A percentile compares a stretch with the other conserved stretches of the same genome.
phyloP scores from a whole-genome alignment of 2,888 invertebrate species.

The Zele albiditarsus region DNA sequence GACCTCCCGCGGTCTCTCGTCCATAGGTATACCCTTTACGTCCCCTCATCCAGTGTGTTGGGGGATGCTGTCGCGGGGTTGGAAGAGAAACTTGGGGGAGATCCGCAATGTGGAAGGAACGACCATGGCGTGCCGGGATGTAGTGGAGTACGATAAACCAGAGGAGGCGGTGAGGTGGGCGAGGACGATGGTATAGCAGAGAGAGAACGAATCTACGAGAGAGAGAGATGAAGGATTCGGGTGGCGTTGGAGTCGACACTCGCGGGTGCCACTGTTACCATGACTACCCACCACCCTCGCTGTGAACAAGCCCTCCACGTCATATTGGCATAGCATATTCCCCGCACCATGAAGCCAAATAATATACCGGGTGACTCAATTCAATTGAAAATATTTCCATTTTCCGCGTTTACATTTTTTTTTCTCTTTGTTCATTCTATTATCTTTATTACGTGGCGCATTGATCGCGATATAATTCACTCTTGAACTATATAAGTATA shows the following conservation, averaged over 20 bases:
- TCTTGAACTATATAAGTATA: too few species aligned
- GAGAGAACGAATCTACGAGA: constrained; percentile 45
- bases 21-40: constrained; percentile 3
- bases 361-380: constrained; percentile 52
- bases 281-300: constrained; percentile 75
- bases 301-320: constrained; percentile 70
- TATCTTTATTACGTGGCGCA: background rate
- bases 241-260: constrained; percentile 76
- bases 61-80: constrained; percentile 36
- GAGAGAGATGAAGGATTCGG: constrained; percentile 73
- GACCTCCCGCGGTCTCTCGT: constrained; percentile 39
- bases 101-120: constrained; percentile 40
- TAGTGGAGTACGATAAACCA: constrained; percentile 18
- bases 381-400: constrained; percentile 8
- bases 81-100: constrained; percentile 42
- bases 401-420: background rate
- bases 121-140: constrained; percentile 25
- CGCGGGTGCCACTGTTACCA: constrained; percentile 79
- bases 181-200: constrained; percentile 31
- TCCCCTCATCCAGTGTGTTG: background rate
- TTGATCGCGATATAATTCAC: too few species aligned
- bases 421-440: background rate
- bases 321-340: constrained; percentile 55
- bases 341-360: constrained; percentile 55
- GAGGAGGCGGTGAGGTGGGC: constrained; percentile 58